Conservation (phyloP, 2,888 invertebrate genomes). For the Nycteola revayana region DNA sequence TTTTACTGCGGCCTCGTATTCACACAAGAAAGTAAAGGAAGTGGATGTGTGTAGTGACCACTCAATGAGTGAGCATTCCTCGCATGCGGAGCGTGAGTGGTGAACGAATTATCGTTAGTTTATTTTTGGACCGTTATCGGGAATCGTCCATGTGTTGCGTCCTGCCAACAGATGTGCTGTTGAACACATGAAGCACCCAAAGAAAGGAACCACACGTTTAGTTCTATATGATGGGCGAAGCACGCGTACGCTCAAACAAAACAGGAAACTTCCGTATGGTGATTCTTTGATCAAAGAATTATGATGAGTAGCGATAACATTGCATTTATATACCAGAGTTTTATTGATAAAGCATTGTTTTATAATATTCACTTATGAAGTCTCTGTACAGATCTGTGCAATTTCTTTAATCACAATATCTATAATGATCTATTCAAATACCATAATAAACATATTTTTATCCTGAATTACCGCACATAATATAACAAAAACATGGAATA, state of each 20-base stretch:
- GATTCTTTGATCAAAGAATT: constrained; percentile 10
- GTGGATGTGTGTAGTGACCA: constrained; percentile 49
- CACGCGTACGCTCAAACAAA: constrained; percentile 25
- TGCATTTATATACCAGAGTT: no score
- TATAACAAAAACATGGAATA: constrained; percentile 34
- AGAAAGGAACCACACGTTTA: constrained; percentile 40
- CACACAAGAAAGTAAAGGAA: constrained; percentile 62
- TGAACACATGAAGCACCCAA: constrained; percentile 41
- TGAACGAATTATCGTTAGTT: constrained; percentile 58
- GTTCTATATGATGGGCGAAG: constrained; percentile 31
- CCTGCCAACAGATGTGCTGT: constrained; percentile 54
- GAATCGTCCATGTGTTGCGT: constrained; percentile 49
- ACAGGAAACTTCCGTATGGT: constrained; percentile 32
- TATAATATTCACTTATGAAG: no score
- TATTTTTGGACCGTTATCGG: constrained; percentile 65
- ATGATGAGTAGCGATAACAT: constrained; percentile 6
- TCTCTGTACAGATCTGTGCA: constrained; percentile 20
- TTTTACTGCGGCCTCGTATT: constrained; percentile 46
- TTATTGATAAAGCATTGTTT: no score
- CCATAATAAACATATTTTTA: constrained; percentile 35
- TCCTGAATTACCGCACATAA: constrained; percentile 35
- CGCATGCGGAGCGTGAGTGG: constrained; percentile 52
- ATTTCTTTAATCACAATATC: no score
- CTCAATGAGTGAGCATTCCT: constrained; percentile 58
- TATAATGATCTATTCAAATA: no score